phyloP scores from a whole-genome alignment of 2,888 invertebrate genomes.

The Sympetrum striolatum region DNA sequence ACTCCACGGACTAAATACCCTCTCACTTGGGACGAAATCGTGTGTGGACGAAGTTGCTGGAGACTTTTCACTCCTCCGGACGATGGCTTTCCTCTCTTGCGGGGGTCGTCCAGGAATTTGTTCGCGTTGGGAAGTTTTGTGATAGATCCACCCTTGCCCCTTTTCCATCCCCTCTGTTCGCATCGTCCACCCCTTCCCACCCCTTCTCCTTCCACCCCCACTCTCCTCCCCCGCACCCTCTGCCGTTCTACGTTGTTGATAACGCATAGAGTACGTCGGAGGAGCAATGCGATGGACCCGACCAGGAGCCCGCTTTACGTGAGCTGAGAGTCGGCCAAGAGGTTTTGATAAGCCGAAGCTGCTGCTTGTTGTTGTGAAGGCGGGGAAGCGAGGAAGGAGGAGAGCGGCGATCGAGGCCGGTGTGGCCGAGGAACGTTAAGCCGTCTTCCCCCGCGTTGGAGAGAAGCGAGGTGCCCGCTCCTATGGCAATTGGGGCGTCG shows the following conservation, averaged over 20 bases:
- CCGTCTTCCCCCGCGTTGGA: neutral
- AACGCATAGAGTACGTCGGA: neutral
- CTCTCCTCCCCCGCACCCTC: neutral
- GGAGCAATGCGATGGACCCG: neutral
- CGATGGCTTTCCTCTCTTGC: neutral
- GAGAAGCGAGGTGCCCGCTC: neutral
- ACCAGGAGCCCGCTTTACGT: neutral
- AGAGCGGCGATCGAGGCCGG: constrained; percentile 1
- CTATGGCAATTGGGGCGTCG: neutral
- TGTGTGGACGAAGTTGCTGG: neutral
- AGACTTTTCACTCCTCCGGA: neutral
- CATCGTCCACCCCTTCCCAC: neutral
- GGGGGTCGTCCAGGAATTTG: no score
- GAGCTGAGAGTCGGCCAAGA: neutral
- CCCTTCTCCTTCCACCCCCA: neutral
- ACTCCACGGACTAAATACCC: no score
- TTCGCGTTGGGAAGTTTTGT: no score
- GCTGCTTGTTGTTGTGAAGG: neutral
- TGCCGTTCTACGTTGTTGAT: neutral
- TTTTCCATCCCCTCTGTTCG: neutral
- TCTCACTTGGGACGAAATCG: neutral
- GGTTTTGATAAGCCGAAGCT: neutral
- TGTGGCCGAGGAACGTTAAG: neutral
- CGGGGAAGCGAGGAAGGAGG: neutral
- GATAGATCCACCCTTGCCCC: neutral